A percentile compares a stretch with the other conserved stretches of the same genome.
phyloP scores from a whole-genome alignment of 2,888 invertebrate species.

The Coelogynopora nodosa region DNA sequence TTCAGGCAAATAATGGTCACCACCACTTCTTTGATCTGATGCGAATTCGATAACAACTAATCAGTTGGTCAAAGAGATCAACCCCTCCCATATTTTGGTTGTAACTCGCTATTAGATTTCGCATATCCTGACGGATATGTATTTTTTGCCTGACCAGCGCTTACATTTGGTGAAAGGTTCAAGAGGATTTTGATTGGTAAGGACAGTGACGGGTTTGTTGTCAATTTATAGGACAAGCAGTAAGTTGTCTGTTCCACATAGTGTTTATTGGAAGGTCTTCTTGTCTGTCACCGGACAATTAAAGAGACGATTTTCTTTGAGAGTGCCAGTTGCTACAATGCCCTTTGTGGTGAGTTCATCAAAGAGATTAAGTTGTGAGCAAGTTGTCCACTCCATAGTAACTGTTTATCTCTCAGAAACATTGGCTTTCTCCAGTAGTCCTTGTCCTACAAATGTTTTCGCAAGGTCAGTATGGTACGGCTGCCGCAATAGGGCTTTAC shows the following conservation, averaged over 20 bases:
- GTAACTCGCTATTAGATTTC: constrained; percentile 35
- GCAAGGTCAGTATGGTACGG: background rate
- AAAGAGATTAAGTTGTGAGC: background rate
- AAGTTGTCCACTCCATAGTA: no score
- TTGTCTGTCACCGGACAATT: constrained; percentile 4
- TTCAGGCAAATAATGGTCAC: background rate
- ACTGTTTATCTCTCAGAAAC: background rate
- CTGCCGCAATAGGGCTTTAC: background rate
- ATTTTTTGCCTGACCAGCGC: constrained; percentile 6
- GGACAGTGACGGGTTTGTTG: constrained; percentile 38
- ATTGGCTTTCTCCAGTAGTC: constrained; percentile 21
- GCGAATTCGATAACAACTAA: background rate
- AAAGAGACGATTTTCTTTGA: background rate
- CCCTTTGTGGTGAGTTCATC: constrained; percentile 12
- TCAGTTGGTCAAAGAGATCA: constrained; percentile 43
- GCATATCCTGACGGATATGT: constrained; percentile 30
- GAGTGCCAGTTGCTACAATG: background rate
- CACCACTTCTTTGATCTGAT: constrained; percentile 8
- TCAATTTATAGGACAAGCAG: background rate
- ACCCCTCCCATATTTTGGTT: constrained; percentile 46
- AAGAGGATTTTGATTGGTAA: constrained; percentile 27
- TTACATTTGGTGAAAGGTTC: constrained; percentile 6
- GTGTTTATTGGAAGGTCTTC: background rate
- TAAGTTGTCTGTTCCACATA: background rate
- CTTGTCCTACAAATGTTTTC: background rate